phyloP scores from a whole-genome alignment of 2,113 vertebrate genomes.

The Misgurnus anguillicaudatus region DNA sequence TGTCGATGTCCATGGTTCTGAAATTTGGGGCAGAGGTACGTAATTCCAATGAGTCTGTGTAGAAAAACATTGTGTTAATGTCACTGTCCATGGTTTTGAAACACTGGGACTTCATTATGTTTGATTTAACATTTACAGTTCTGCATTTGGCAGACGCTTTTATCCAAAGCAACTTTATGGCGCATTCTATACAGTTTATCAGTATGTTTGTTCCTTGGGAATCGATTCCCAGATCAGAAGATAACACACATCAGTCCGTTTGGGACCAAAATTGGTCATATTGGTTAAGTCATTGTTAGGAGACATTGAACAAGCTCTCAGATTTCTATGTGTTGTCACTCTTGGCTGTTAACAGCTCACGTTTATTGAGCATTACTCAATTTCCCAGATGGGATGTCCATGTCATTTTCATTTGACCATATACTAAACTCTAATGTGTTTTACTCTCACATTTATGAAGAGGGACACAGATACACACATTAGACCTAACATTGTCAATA shows the following conservation, averaged over 20 bases:
- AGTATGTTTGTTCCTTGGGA: no score
- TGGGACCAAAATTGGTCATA: background rate
- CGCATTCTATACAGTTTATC: no score
- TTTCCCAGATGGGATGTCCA: conserved; percentile 5
- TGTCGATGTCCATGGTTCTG: background rate
- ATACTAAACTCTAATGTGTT: conserved; percentile 12
- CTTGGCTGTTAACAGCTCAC: background rate
- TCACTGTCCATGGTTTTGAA: background rate
- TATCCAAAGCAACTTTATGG: no score
- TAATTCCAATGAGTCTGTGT: no score
- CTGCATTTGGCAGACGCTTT: no score
- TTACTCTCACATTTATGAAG: conserved; percentile 13
- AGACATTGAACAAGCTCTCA: no score
- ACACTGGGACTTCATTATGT: background rate
- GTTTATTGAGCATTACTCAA: background rate
- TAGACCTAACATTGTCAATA: conserved; percentile 1
- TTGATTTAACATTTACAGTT: no score
- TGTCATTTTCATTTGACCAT: conserved; percentile 19
- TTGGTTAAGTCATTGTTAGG: background rate
- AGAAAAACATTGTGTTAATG: background rate
- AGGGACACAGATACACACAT: background rate
- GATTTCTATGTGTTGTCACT: background rate
- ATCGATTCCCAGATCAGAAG: no score
- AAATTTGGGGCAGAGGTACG: background rate
- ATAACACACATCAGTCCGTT: background rate